Conservation (phyloP, 2,888 invertebrate species). For the Cheilosia scutellata region DNA sequence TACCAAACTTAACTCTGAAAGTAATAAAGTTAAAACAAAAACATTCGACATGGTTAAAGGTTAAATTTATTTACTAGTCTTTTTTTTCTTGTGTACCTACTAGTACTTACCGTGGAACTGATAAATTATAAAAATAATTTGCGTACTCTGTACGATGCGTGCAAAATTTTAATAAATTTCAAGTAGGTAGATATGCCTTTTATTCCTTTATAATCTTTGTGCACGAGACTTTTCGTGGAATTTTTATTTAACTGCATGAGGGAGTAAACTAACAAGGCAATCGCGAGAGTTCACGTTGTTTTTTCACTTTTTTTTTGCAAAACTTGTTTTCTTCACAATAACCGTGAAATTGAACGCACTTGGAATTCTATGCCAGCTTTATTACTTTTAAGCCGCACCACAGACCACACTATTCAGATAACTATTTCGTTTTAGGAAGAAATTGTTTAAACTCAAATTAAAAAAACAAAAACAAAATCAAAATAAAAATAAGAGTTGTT, state of each 20-base stretch:
- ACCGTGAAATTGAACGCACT: conserved; percentile 58
- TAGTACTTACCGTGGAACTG: conserved; percentile 46
- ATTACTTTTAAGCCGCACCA: conserved; percentile 1
- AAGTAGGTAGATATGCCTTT: background rate
- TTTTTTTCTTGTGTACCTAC: background rate
- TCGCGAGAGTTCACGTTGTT: conserved; percentile 48
- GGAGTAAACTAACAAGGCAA: conserved; percentile 44
- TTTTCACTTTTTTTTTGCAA: conserved; percentile 45
- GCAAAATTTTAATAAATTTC: conserved; percentile 25
- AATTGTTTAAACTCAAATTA: conserved; percentile 25
- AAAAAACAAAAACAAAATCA: conserved; percentile 39
- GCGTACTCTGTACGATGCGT: conserved; percentile 17
- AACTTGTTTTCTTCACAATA: conserved; percentile 69
- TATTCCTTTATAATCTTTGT: conserved; percentile 25
- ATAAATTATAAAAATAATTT: conserved; percentile 23
- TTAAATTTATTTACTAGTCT: conserved; percentile 46
- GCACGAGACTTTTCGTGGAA: conserved; percentile 38
- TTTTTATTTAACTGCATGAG: conserved; percentile 32
- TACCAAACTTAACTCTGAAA: conserved; percentile 21
- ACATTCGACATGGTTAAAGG: conserved; percentile 13
- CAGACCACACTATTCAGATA: conserved; percentile 26
- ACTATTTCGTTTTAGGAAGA: conserved; percentile 11
- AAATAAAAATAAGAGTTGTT: conserved; percentile 48
- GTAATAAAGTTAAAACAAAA: conserved; percentile 9
- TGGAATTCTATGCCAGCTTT: conserved; percentile 49